These are phyloP conservation scores for Peromyscus eremicus DNA, from an alignment of 2,797 vertebrate species.

Conservation along the genomic window DNA sequence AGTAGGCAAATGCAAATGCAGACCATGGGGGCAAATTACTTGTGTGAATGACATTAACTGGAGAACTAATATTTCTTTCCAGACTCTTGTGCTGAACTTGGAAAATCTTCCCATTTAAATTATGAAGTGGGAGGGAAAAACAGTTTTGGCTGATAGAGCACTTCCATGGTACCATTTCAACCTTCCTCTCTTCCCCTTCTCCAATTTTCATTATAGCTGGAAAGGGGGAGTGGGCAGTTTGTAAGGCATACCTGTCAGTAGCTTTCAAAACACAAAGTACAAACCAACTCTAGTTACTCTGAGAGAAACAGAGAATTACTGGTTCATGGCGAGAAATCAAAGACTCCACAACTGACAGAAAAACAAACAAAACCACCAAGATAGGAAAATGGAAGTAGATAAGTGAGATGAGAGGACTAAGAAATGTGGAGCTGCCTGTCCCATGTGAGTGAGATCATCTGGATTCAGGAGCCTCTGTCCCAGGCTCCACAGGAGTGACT, in stretches of 20 bases:
- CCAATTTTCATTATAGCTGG: neutral
- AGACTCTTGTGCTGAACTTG: conserved; percentile 58
- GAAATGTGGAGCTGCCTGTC: neutral
- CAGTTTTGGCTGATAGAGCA: conserved; percentile 5
- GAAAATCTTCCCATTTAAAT: conserved; percentile 52
- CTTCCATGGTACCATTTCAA: neutral
- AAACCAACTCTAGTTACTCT: neutral
- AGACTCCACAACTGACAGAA: neutral
- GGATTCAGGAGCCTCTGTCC: neutral
- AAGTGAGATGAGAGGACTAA: neutral
- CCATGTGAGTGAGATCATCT: neutral
- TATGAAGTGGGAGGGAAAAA: neutral
- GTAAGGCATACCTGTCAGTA: neutral
- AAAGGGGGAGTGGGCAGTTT: neutral
- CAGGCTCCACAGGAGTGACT: neutral
- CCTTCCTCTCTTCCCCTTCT: neutral
- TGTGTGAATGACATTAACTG: conserved; percentile 47
- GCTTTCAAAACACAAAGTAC: rapidly evolving
- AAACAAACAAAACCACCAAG: neutral
- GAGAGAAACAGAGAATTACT: neutral
- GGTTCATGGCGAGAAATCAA: neutral
- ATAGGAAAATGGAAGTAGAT: neutral
- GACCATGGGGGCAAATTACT: conserved; percentile 47
- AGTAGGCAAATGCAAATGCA: conserved; percentile 32
- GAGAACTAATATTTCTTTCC: conserved; percentile 62